A percentile compares a stretch with the other conserved stretches of the same genome.
Evolutionary conservation across 2,888 invertebrate species (phyloP).

Genomic region (Nephrotoma flavescens): DNA sequence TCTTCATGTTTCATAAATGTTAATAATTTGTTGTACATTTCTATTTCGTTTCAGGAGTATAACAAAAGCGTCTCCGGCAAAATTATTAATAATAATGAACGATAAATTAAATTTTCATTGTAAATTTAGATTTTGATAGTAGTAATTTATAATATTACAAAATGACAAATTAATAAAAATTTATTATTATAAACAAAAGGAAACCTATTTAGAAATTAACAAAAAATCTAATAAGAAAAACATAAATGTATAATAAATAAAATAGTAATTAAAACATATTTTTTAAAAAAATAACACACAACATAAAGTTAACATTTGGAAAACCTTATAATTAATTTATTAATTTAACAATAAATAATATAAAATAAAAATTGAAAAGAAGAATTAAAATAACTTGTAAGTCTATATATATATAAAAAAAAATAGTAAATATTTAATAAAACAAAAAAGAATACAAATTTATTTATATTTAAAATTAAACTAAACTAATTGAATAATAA

Average conservation of each 20-base stretch:
- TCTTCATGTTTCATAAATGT: too few relatives aligned
- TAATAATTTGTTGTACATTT: too few relatives aligned
- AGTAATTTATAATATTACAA: background rate
- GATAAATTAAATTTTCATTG: background rate
- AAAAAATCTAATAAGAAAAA: background rate
- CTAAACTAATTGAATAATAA: conserved; percentile 6
- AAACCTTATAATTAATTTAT: conserved; percentile 13
- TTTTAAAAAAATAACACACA: conserved; percentile 1
- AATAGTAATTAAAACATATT: background rate
- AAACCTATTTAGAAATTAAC: background rate
- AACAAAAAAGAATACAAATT: background rate
- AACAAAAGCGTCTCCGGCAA: background rate
- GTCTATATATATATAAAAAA: background rate
- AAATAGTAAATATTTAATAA: background rate
- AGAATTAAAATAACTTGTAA: background rate
- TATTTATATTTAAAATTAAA: background rate
- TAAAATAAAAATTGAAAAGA: background rate
- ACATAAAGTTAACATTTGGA: conserved; percentile 14
- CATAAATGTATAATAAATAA: background rate
- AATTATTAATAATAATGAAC: background rate
- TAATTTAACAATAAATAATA: background rate
- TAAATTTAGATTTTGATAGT: background rate
- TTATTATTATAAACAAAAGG: background rate
- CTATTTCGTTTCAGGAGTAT: background rate
- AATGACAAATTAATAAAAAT: background rate